Percentiles rank a stretch among this genome's conserved stretches.
Evolutionary conservation across 2,888 invertebrate genomes (phyloP).

Genomic region (Blomia tropicalis): DNA sequence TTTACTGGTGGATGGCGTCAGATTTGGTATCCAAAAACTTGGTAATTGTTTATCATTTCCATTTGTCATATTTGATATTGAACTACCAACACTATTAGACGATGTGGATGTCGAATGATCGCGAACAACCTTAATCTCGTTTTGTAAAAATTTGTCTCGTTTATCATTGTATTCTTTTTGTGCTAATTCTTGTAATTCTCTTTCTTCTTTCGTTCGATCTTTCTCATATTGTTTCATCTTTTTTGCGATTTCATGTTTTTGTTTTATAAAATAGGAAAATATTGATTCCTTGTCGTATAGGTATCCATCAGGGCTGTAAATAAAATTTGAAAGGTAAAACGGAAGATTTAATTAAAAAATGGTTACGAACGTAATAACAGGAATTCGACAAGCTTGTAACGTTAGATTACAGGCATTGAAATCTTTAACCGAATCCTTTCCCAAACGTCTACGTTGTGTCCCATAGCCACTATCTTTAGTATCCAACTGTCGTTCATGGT

Average conservation of each 20-base stretch:
- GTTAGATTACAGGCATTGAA: slow-evolving; percentile 96
- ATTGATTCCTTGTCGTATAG: slow-evolving; percentile 94
- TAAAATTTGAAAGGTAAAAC: slow-evolving; percentile 16
- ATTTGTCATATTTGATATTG: slow-evolving; percentile 61
- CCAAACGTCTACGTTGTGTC: slow-evolving; percentile 49
- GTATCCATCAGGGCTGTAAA: slow-evolving; percentile 59
- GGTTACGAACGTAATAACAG: slow-evolving; percentile 59
- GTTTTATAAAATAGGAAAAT: slow-evolving; percentile 77
- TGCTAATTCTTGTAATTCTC: slow-evolving; percentile 50
- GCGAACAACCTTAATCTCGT: slow-evolving; percentile 52
- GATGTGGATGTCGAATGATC: slow-evolving; percentile 2
- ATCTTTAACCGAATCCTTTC: slow-evolving; percentile 82
- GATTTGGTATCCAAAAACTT: slow-evolving; percentile 90
- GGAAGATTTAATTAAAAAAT: not conserved
- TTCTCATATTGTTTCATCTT: slow-evolving; percentile 82
- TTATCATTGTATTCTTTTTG: slow-evolving; percentile 57
- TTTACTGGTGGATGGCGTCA: slow-evolving; percentile 67
- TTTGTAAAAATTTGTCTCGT: slow-evolving; percentile 59
- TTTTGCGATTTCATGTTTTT: slow-evolving; percentile 75
- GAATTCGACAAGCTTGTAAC: slow-evolving; percentile 83
- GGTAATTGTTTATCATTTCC: slow-evolving; percentile 66
- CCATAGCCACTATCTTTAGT: slow-evolving; percentile 84
- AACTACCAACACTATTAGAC: slow-evolving; percentile 33
- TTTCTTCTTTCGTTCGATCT: slow-evolving; percentile 54
- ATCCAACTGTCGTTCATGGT: slow-evolving; percentile 92